A percentile compares a stretch with the other conserved stretches of the same genome.
phyloP scores from a whole-genome alignment of 2,888 invertebrate genomes.

The Ophioninae sp. region DNA sequence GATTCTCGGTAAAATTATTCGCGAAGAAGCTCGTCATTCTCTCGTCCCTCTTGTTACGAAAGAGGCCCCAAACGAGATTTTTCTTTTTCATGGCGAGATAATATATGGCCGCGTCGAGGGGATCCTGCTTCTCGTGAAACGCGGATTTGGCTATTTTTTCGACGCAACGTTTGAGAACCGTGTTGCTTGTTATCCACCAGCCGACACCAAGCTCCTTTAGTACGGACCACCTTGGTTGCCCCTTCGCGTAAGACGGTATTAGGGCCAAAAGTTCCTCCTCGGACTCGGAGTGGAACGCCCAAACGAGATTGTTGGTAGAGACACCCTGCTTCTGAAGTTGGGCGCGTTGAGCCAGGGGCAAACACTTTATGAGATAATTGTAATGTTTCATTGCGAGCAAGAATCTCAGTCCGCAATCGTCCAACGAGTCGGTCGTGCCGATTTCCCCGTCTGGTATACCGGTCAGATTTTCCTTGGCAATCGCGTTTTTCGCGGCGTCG shows the following conservation, averaged over 20 bases:
- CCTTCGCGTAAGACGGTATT: conserved; percentile 93
- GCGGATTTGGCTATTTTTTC: conserved; percentile 97
- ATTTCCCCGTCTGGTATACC: conserved; percentile 83
- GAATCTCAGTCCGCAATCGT: conserved; percentile 98
- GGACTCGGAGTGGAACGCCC: conserved; percentile 99
- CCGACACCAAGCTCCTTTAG: conserved; percentile 95
- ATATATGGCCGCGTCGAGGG: conserved; percentile 98
- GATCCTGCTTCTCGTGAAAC: conserved; percentile 95
- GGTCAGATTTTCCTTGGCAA: conserved; percentile 85
- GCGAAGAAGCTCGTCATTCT: conserved; percentile 97
- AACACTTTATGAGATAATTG: conserved; percentile 95
- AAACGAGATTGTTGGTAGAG: conserved; percentile 95
- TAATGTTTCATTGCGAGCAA: conserved; percentile 98
- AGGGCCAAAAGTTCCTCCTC: conserved; percentile 96
- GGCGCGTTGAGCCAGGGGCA: conserved; percentile 94
- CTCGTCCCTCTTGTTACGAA: conserved; percentile 92
- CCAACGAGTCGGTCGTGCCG: conserved; percentile 89
- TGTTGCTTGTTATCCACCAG: conserved; percentile 97
- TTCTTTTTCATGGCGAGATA: conserved; percentile 99
- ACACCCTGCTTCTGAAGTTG: conserved; percentile 93
- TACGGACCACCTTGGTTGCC: conserved; percentile 93
- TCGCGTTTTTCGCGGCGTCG: conserved; percentile 85
- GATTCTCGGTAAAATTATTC: conserved; percentile 95
- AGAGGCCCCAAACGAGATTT: conserved; percentile 97
- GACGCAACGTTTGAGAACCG: conserved; percentile 90